These are phyloP conservation scores for Archocentrus centrarchus DNA, from an alignment of 2,113 vertebrate species.

Conservation along the genomic window DNA sequence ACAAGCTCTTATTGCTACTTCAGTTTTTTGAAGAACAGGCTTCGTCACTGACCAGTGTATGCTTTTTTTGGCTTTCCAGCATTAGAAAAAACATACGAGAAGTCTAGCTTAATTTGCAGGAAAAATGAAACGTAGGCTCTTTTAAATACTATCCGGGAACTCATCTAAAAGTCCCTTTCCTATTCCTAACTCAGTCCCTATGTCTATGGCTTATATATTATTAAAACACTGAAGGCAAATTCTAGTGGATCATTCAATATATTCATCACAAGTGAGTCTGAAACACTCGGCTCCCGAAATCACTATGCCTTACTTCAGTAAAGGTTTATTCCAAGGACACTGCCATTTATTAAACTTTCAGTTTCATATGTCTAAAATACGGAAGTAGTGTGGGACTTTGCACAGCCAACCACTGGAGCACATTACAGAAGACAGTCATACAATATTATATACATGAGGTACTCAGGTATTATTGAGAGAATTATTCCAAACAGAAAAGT, in stretches of 20 bases:
- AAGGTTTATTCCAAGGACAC: neutral
- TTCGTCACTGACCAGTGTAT: neutral
- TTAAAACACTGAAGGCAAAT: conserved; percentile 18
- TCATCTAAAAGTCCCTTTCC: neutral
- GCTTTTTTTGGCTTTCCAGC: conserved; percentile 5
- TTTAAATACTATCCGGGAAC: neutral
- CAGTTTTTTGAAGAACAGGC: neutral
- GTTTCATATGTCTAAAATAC: no score
- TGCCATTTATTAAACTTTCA: neutral
- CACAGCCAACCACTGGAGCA: no score
- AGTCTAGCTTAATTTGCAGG: conserved; percentile 3
- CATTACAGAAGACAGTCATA: neutral
- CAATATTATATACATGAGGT: neutral
- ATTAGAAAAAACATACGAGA: neutral
- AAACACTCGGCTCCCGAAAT: neutral
- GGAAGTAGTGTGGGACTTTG: neutral
- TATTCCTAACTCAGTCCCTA: neutral
- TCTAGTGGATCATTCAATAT: neutral
- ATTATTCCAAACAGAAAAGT: neutral
- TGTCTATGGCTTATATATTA: conserved; percentile 24
- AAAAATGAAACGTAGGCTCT: conserved; percentile 7
- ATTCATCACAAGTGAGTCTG: neutral
- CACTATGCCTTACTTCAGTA: neutral
- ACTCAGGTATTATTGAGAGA: neutral
- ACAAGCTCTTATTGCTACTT: neutral